Evolutionary conservation across 2,113 vertebrate genomes (phyloP).

Genomic region (Martes martes): DNA sequence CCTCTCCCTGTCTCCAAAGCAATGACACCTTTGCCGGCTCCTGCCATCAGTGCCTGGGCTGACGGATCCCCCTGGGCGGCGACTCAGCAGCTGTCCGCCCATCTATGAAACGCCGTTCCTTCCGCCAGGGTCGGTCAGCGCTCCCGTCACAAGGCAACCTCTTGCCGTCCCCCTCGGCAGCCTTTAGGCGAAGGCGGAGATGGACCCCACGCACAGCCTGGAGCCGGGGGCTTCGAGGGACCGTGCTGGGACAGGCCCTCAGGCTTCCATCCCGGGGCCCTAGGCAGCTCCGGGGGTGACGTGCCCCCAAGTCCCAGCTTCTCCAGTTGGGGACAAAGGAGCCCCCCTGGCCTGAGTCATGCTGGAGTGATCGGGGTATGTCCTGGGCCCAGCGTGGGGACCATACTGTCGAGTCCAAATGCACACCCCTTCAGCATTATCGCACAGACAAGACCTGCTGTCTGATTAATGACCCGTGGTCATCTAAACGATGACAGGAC

Average conservation of each 20-base stretch:
- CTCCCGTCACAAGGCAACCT: neutral
- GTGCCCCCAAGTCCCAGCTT: neutral
- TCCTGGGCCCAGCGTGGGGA: fast-evolving
- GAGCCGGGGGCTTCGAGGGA: fast-evolving
- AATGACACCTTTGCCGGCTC: fast-evolving
- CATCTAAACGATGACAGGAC: fast-evolving
- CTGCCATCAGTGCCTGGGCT: fast-evolving
- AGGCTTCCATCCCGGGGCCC: neutral
- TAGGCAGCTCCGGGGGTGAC: fast-evolving
- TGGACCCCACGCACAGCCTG: fast-evolving
- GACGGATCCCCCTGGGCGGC: fast-evolving
- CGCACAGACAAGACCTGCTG: fast-evolving
- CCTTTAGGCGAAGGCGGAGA: fast-evolving
- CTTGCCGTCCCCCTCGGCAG: fast-evolving
- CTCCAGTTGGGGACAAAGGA: neutral
- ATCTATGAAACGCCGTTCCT: fast-evolving
- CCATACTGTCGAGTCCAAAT: neutral
- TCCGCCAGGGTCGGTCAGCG: neutral
- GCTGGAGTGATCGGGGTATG: neutral
- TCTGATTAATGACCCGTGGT: fast-evolving
- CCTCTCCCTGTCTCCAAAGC: neutral
- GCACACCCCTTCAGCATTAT: fast-evolving
- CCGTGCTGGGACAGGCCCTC: fast-evolving
- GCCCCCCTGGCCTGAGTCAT: neutral
- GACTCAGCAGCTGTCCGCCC: neutral